Evolutionary conservation across 2,113 vertebrate genomes (phyloP), one percentile per base, ranked within the genome.

Genomic region (Phocoena phocoena): DNA sequence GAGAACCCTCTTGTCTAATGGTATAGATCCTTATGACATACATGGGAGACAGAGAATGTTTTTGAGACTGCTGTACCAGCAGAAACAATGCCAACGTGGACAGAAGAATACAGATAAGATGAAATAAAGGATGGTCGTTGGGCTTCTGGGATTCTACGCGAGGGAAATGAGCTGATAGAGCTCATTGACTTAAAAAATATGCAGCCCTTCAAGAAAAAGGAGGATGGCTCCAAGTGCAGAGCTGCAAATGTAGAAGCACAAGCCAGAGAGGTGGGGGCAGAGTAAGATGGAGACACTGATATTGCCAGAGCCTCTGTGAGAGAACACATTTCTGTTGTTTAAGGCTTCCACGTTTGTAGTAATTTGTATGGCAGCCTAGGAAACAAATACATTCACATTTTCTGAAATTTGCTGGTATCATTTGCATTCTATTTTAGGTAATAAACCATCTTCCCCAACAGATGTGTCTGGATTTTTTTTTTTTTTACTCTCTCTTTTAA

Each of bases 401-500:
- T 63, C 36, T 93, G 82, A 92, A 73, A 86, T 41, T 80, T 93
- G 44, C 53, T 62, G 55, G 92, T 87, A 33, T 79, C 77, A 90
- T 79, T 90, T 77, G 11, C n/a, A 86, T 80, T 90, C 63, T 92
- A 74, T 90, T 92, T 96, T 87, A 41, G 38, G 20, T 50, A 94
- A 79, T 79, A 77, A 92, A 53, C 6, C 33, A 15, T 71, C 25
- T 88, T 97, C 53, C 20, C 33, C 41, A 91, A 92, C 28, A 91
- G 38, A 84, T 71, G 4, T 88, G 58, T 93, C 70, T 83, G 74
- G 33, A 47, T 55, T 15, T 80, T 11, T 81, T 25, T 26, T 11
- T 47, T 5, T 63, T 9, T 65, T 53, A 11, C 2, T 41, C 5
- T 63, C 28, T 44, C 50, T 53, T 25, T 4, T 5, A 8, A 53